phyloP scores from a whole-genome alignment of 2,888 invertebrate genomes.

The Thymelicus sylvestris region DNA sequence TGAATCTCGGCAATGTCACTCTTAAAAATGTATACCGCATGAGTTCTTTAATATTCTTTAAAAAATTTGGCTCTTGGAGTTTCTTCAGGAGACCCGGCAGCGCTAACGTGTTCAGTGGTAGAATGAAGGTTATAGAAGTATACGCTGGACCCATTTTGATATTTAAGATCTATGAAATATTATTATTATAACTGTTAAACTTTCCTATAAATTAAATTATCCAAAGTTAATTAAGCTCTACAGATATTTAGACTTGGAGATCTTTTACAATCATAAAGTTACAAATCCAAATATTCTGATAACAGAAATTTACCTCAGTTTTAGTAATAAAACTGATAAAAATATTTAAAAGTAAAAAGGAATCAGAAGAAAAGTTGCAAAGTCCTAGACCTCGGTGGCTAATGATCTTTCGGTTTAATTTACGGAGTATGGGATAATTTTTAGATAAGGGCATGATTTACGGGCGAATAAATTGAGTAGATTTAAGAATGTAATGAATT shows the following conservation, averaged over 20 bases:
- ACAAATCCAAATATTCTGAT: neutral
- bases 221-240: too few relatives aligned
- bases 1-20: conserved; percentile 59
- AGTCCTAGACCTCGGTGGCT: conserved; percentile 10
- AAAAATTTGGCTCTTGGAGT: conserved; percentile 46
- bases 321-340: neutral
- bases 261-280: neutral
- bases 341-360: neutral
- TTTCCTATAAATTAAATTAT: too few relatives aligned
- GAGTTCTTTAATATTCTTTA: conserved; percentile 43
- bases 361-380: neutral
- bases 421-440: conserved; percentile 26
- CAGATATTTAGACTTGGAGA: too few relatives aligned
- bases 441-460: conserved; percentile 30
- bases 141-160: conserved; percentile 43
- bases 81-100: conserved; percentile 48
- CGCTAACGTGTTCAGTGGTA: conserved; percentile 47
- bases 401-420: conserved; percentile 28
- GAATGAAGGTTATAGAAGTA: conserved; percentile 49
- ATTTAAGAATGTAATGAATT: conserved; percentile 22
- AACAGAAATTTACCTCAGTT: conserved; percentile 1
- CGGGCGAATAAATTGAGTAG: conserved; percentile 26
- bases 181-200: neutral
- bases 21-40: conserved; percentile 44
- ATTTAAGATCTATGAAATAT: conserved; percentile 47